A percentile compares a stretch with the other conserved stretches of the same genome.
These are phyloP conservation scores for Meriones unguiculatus DNA, from an alignment of 2,113 vertebrate species.

Conservation along the genomic window DNA sequence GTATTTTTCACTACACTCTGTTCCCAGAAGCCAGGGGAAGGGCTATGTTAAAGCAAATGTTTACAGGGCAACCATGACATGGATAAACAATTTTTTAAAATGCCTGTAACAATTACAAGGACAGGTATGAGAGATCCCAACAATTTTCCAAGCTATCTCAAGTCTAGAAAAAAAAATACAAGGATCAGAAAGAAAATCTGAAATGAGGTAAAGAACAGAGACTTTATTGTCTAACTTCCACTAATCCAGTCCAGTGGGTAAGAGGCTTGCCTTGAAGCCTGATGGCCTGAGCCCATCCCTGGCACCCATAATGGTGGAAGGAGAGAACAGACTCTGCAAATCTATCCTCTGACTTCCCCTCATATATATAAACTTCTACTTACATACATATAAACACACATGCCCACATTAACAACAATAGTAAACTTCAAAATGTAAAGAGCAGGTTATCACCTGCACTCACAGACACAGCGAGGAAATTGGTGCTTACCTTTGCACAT, in stretches of 20 bases:
- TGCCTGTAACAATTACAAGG: not conserved
- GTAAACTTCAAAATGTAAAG: not conserved
- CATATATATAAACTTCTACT: no score
- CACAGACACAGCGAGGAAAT: fast-evolving
- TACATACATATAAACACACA: no score
- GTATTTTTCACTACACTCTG: not conserved
- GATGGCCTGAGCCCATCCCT: no score
- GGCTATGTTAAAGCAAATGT: not conserved
- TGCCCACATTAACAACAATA: not conserved
- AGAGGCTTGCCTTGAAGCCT: no score
- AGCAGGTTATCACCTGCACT: not conserved
- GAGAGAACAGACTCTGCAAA: not conserved
- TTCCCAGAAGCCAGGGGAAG: not conserved
- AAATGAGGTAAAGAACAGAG: constrained; percentile 10
- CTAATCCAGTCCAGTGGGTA: not conserved
- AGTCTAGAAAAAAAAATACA: not conserved
- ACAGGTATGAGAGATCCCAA: not conserved
- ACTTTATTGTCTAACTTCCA: not conserved
- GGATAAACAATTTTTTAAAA: not conserved
- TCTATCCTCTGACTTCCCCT: not conserved
- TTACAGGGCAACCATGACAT: not conserved
- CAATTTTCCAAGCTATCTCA: not conserved
- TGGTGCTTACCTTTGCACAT: constrained; percentile 95
- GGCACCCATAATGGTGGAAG: not conserved
- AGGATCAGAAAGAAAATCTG: not conserved